Conservation (phyloP, 2,888 invertebrate species). For the Branchellion lobata region DNA sequence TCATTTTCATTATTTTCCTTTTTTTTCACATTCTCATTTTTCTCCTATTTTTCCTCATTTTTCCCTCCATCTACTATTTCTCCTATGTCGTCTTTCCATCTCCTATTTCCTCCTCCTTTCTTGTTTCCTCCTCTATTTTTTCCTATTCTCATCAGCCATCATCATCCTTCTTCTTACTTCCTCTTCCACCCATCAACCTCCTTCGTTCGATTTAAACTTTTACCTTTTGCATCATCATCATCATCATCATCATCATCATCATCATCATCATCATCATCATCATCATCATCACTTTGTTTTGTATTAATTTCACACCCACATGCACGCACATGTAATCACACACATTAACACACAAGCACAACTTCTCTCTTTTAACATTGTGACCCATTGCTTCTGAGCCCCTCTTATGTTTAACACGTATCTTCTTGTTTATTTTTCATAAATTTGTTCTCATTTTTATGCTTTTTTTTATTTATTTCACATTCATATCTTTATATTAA, state of each 20-base stretch:
- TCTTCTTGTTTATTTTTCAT: no score
- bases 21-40: slow-evolving; percentile 7
- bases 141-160: not conserved
- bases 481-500: no score
- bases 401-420: no score
- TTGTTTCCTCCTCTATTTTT: slow-evolving; percentile 12
- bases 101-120: not conserved
- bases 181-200: not conserved
- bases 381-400: no score
- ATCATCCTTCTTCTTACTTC: not conserved
- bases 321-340: no score
- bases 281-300: slow-evolving; percentile 23
- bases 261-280: slow-evolving; percentile 38
- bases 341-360: no score
- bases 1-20: slow-evolving; percentile 1
- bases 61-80: slow-evolving; percentile 20
- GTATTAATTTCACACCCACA: not conserved
- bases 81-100: no score
- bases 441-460: no score
- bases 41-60: slow-evolving; percentile 25
- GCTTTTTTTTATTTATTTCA: no score
- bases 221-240: no score
- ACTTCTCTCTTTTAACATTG: no score
- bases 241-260: slow-evolving; percentile 13
- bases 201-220: no score